phyloP scores from a whole-genome alignment of 2,888 invertebrate genomes.

The Drosophila helvetica region DNA sequence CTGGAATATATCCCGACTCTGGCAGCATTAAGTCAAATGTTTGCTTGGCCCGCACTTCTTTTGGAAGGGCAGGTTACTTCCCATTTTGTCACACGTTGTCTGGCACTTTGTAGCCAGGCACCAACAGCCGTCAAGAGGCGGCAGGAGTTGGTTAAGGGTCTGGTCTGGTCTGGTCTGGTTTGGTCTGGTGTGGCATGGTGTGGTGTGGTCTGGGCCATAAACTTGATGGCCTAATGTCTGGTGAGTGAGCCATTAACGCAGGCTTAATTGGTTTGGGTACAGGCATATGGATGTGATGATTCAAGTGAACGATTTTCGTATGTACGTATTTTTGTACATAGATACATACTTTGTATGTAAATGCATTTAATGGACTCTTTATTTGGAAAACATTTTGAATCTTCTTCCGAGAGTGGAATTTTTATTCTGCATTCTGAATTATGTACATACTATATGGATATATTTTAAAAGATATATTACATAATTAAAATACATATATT shows the following conservation, averaged over 20 bases:
- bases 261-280: slow-evolving; percentile 8
- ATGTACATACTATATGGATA: too few species aligned
- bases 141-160: slow-evolving; percentile 8
- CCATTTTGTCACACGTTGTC: slow-evolving; percentile 31
- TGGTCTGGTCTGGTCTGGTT: not conserved
- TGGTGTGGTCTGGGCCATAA: slow-evolving; percentile 9
- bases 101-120: slow-evolving; percentile 21
- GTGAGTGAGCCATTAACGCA: slow-evolving; percentile 16
- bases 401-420: too few species aligned
- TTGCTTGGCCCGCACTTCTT: slow-evolving; percentile 23
- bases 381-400: too few species aligned
- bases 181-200: not conserved
- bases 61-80: not conserved
- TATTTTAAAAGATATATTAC: too few species aligned
- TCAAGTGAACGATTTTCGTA: not conserved
- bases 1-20: not conserved
- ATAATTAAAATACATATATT: too few species aligned
- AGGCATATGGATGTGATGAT: not conserved
- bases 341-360: too few species aligned
- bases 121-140: slow-evolving; percentile 18
- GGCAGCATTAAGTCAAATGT: slow-evolving; percentile 42
- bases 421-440: too few species aligned
- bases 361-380: too few species aligned
- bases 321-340: too few species aligned
- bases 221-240: slow-evolving; percentile 13